Percentiles rank a stretch among this genome's conserved stretches.
phyloP scores from a whole-genome alignment of 2,888 invertebrate species.

The Sinohyriopsis cumingii region DNA sequence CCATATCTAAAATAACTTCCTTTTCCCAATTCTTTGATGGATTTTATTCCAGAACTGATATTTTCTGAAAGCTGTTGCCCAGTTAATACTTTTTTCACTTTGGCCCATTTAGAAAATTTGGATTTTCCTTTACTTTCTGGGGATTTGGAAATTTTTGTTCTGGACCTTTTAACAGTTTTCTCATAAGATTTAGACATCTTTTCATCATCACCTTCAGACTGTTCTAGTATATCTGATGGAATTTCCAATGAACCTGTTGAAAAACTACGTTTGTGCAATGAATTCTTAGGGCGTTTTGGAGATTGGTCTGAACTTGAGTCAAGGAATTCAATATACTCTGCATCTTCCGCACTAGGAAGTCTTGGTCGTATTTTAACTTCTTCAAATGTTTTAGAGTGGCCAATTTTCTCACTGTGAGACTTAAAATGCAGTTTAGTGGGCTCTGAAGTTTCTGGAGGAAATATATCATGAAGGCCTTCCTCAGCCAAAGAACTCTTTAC shows the following conservation, averaged over 20 bases:
- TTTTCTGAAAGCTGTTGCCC: conserved; percentile 60
- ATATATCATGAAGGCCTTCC: conserved; percentile 19
- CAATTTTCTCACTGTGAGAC: conserved; percentile 24
- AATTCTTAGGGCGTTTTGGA: conserved; percentile 47
- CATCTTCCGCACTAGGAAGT: conserved; percentile 59
- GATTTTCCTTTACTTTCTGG: conserved; percentile 54
- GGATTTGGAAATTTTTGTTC: conserved; percentile 49
- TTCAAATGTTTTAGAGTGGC: conserved; percentile 17
- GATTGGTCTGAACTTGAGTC: conserved; percentile 57
- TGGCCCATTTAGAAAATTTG: conserved; percentile 87
- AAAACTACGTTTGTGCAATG: conserved; percentile 58
- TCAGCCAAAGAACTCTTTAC: conserved; percentile 50
- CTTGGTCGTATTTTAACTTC: conserved; percentile 40
- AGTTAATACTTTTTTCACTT: conserved; percentile 88
- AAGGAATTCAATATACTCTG: conserved; percentile 40
- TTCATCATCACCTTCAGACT: conserved; percentile 47
- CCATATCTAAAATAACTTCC: conserved; percentile 37
- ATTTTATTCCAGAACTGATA: conserved; percentile 53
- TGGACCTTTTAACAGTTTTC: conserved; percentile 29
- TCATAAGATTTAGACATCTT: conserved; percentile 33
- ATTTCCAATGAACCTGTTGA: conserved; percentile 65
- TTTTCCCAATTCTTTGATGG: conserved; percentile 51
- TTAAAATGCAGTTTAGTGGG: conserved; percentile 25
- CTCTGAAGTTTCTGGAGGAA: conserved; percentile 19
- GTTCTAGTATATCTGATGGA: conserved; percentile 56